A percentile compares a stretch with the other conserved stretches of the same genome.
These are phyloP conservation scores for Nebria salina DNA, from an alignment of 2,888 invertebrate species.

Conservation along the genomic window DNA sequence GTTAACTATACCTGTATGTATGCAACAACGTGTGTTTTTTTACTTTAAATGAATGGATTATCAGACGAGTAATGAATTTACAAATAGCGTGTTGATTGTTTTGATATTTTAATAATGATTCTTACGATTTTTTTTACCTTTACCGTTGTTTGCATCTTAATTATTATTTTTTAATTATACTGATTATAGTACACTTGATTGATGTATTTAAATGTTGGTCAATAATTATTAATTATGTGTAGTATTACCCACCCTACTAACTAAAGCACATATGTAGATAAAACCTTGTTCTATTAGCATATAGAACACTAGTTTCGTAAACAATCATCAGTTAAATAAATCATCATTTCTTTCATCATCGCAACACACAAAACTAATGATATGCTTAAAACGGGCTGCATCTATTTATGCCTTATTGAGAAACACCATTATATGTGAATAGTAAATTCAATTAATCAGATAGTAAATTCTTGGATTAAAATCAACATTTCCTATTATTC, in stretches of 20 bases:
- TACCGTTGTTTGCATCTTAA: neutral
- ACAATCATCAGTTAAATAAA: too few relatives aligned
- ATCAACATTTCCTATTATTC: neutral
- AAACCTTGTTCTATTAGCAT: too few relatives aligned
- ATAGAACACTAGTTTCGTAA: too few relatives aligned
- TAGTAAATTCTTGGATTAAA: slow-evolving; percentile 9
- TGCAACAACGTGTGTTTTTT: neutral
- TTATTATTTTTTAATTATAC: neutral
- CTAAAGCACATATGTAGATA: too few relatives aligned
- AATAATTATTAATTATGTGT: neutral
- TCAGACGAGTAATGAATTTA: neutral
- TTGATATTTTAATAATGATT: slow-evolving; percentile 1
- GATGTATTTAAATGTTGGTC: neutral
- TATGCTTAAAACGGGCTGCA: neutral
- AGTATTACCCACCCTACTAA: too few relatives aligned
- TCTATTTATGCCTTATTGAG: neutral
- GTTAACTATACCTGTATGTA: neutral
- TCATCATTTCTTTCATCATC: too few relatives aligned
- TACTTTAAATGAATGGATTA: neutral
- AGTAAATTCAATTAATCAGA: neutral
- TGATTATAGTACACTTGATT: neutral
- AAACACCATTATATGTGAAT: neutral
- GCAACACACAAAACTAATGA: neutral
- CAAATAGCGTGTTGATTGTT: neutral
- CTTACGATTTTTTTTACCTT: neutral